Evolutionary conservation across 2,888 invertebrate genomes (phyloP).

Genomic region (Luperina testacea): DNA sequence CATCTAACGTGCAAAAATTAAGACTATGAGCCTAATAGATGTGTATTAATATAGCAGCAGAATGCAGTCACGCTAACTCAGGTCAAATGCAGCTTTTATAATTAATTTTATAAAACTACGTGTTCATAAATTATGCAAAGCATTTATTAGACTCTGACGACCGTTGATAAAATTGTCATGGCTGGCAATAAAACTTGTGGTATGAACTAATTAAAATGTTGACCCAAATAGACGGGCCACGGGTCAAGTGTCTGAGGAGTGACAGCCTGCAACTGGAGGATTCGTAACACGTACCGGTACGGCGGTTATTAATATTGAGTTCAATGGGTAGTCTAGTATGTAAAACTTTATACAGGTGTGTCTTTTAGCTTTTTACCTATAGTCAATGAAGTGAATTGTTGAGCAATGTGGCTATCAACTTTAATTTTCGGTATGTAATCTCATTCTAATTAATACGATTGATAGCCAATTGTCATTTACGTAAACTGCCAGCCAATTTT

Average conservation of each 20-base stretch:
- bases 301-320: conserved; percentile 17
- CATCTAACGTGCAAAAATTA: background rate
- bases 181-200: conserved; percentile 53
- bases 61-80: background rate
- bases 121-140: conserved; percentile 22
- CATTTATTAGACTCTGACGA: conserved; percentile 7
- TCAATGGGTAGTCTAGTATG: background rate
- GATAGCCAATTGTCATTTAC: background rate
- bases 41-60: background rate
- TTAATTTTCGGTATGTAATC: background rate
- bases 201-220: conserved; percentile 72
- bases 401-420: background rate
- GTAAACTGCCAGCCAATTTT: too few relatives aligned
- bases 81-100: background rate
- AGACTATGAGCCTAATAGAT: background rate
- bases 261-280: conserved; percentile 29
- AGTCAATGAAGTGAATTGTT: background rate
- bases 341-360: background rate
- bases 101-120: conserved; percentile 3
- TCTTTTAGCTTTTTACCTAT: background rate
- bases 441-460: background rate
- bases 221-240: conserved; percentile 66
- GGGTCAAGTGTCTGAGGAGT: conserved; percentile 69
- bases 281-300: conserved; percentile 26
- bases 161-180: conserved; percentile 50